Conservation (phyloP, 2,113 vertebrate genomes). For the Columba janthina region DNA sequence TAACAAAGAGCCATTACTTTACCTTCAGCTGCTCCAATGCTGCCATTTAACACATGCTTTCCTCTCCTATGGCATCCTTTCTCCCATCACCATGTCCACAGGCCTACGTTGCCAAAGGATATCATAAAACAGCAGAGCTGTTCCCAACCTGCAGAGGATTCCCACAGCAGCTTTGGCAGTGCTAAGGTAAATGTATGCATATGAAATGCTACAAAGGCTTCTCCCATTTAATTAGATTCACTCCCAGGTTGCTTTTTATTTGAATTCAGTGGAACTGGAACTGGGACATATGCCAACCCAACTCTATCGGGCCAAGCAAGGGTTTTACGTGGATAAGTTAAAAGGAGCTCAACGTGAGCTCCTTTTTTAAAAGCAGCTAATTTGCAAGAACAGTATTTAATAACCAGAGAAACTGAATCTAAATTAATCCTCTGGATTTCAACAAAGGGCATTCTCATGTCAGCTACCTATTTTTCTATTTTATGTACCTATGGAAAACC, state of each 20-base stretch:
- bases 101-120: background rate
- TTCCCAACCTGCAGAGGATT: background rate
- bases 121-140: background rate
- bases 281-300: background rate
- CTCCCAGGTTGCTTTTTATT: background rate
- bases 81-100: background rate
- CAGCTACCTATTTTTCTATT: constrained; percentile 10
- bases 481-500: background rate
- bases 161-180: background rate
- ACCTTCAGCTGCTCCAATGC: background rate
- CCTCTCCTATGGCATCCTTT: background rate
- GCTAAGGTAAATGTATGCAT: background rate
- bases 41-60: background rate
- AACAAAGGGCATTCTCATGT: background rate
- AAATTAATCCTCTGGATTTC: background rate
- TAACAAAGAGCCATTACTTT: background rate
- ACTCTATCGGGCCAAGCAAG: background rate
- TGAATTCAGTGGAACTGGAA: background rate
- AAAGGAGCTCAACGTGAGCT: background rate
- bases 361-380: background rate
- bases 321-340: background rate
- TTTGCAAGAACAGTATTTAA: background rate
- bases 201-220: background rate
- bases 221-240: background rate
- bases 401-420: background rate